A percentile compares a stretch with the other conserved stretches of the same genome.
phyloP scores from a whole-genome alignment of 1,140 invertebrate species.

The Spodoptera frugiperda region DNA sequence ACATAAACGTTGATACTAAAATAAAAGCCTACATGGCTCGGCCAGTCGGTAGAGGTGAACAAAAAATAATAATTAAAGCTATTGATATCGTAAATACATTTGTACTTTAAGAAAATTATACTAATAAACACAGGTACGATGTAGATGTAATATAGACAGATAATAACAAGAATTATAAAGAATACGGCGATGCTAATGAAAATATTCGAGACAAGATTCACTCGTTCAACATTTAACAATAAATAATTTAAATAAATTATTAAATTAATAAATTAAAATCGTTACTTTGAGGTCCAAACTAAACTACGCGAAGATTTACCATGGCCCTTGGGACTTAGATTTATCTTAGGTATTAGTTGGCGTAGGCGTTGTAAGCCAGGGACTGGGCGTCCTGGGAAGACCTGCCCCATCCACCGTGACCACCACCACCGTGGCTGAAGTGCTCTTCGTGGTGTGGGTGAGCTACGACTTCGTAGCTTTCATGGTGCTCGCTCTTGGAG shows the following conservation, averaged over 20 bases:
- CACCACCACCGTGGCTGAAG: slow-evolving; percentile 80
- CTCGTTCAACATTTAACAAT: slow-evolving; percentile 68
- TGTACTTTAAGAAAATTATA: slow-evolving; percentile 70
- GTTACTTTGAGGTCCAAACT: slow-evolving; percentile 76
- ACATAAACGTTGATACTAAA: slow-evolving; percentile 48
- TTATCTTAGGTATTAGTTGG: slow-evolving; percentile 77
- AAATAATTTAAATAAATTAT: slow-evolving; percentile 81
- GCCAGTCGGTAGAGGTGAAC: slow-evolving; percentile 36
- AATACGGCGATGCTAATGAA: slow-evolving; percentile 53
- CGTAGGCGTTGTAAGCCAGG: slow-evolving; percentile 80
- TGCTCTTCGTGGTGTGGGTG: slow-evolving; percentile 89
- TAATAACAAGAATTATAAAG: slow-evolving; percentile 46
- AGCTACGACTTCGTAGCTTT: slow-evolving; percentile 91
- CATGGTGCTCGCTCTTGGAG: slow-evolving; percentile 89
- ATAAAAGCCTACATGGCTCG: slow-evolving; percentile 26
- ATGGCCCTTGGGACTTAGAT: slow-evolving; percentile 47
- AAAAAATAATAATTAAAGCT: slow-evolving; percentile 73
- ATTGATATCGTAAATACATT: slow-evolving; percentile 67
- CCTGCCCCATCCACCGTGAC: slow-evolving; percentile 79
- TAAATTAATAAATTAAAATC: slow-evolving; percentile 81
- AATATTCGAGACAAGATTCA: slow-evolving; percentile 65
- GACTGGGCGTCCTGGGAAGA: slow-evolving; percentile 78
- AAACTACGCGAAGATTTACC: slow-evolving; percentile 60
- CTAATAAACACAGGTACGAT: slow-evolving; percentile 76
- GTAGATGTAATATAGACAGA: slow-evolving; percentile 53